A percentile compares a stretch with the other conserved stretches of the same genome.
Conservation (phyloP, 2,113 vertebrate genomes). For the Protobothrops mucrosquamatus region DNA sequence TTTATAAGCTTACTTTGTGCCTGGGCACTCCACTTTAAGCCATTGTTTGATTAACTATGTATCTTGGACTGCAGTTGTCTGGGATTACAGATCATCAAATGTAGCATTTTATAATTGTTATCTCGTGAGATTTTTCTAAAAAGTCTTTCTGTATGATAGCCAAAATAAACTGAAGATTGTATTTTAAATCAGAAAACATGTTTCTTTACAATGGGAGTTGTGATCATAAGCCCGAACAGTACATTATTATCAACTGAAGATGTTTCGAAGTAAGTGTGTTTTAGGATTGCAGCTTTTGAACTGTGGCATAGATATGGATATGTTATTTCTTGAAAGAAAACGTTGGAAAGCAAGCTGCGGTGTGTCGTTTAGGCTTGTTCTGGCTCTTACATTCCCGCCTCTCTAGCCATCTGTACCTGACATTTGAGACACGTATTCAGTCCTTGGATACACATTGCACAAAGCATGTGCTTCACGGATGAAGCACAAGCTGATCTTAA, state of each 20-base stretch:
- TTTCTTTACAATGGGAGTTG: not conserved
- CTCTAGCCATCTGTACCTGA: not conserved
- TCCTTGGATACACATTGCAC: not conserved
- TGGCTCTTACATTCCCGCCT: not conserved
- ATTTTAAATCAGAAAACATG: not conserved
- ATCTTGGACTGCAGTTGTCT: not conserved
- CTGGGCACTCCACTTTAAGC: not conserved
- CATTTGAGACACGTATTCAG: not conserved
- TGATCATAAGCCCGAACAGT: not conserved
- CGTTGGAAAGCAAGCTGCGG: not conserved
- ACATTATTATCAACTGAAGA: not conserved
- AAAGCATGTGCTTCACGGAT: not conserved
- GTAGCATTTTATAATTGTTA: not conserved
- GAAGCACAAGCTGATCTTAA: not conserved
- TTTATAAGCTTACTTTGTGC: not conserved
- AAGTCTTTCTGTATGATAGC: not conserved
- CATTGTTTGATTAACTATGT: not conserved
- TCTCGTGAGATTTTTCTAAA: not conserved
- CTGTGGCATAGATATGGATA: not conserved
- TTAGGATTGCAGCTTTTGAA: not conserved
- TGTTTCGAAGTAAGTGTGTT: not conserved
- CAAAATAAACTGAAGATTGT: not conserved
- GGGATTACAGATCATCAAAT: not conserved
- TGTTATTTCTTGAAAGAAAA: not conserved
- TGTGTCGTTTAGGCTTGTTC: not conserved